Base-by-base conservation (phyloP, 2,797 vertebrate species). In the Aphelocoma californica region DNA sequence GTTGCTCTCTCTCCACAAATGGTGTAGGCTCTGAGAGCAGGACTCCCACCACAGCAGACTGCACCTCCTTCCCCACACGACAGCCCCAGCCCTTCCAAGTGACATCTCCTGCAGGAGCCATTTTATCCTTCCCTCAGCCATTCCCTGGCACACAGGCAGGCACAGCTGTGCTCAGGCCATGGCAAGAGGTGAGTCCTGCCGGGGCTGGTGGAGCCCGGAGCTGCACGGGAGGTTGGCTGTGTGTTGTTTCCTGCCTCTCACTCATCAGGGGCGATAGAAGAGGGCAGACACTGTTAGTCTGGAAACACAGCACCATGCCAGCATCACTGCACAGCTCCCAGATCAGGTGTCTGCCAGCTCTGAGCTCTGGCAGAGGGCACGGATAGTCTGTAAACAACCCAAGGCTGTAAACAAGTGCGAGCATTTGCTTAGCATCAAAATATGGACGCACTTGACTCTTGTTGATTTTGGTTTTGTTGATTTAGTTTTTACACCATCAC, bases 271-370 rank as follows among this genome's bases (percentile, higher is more conserved):
- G 29, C 3, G 28, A 6, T 1, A 31, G 73, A 14, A 73, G 64
- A 85, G 75, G 64, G 12, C 62, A 82, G 53, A 20, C 34, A 3
- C 28, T 8, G 3, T 13, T 13, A 4, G 11, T 9, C 18, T 45
- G 56, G 56, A 12, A 51, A 3, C n/a, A 4, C n/a, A 81, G 69
- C 0, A 0, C 58, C 0, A 0, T 78, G 88, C 45, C 65, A 72
- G 88, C 31, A 32, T 6, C 14, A 0, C 42, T 64, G 51, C 81
- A 23, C 47, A 42, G 67, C 74, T 50, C 84, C 24, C 56, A 57
- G 87, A 71, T 80, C 94, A 78, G 81, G 65, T 83, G 17, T 87
- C 91, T 82, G 64, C 48, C 91, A 87, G 78, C 74, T 56, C 86
- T 2, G 56, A 42, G 61, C 56, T 3, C 85, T 64, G 72, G 45